Evolutionary conservation across 2,797 vertebrate genomes (phyloP).

Genomic region (Zenarchopterus dispar): DNA sequence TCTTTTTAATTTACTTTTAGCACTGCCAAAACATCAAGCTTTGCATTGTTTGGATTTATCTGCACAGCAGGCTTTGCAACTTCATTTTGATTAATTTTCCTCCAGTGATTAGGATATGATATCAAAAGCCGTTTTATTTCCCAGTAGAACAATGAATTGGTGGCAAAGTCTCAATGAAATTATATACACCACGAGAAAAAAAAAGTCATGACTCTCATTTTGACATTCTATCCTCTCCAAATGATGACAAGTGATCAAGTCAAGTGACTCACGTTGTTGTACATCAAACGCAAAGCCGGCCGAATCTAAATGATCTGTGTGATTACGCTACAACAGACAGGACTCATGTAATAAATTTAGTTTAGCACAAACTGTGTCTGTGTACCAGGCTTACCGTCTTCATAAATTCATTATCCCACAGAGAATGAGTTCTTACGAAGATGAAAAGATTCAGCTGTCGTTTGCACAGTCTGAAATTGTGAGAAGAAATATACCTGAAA

Average conservation of each 20-base stretch:
- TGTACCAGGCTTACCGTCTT: conserved; percentile 4
- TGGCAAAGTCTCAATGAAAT: conserved; percentile 54
- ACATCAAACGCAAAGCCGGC: conserved; percentile 14
- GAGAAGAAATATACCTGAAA: conserved; percentile 13
- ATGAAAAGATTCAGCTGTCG: conserved; percentile 6
- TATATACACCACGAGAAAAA: conserved; percentile 25
- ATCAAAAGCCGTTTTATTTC: conserved; percentile 68
- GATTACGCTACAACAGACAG: conserved; percentile 1
- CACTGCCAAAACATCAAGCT: not conserved
- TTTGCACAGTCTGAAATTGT: conserved; percentile 3
- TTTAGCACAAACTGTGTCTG: conserved; percentile 4
- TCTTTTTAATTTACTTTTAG: conserved; percentile 20
- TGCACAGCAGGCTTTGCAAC: conserved; percentile 47
- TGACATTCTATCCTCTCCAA: conserved; percentile 47
- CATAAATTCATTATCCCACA: conserved; percentile 9
- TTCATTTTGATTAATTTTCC: conserved; percentile 60
- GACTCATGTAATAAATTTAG: not conserved
- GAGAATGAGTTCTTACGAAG: not conserved
- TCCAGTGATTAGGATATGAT: conserved; percentile 64
- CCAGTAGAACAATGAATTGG: conserved; percentile 52
- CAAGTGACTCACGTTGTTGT: conserved; percentile 10
- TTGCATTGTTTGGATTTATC: conserved; percentile 34
- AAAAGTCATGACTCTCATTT: conserved; percentile 28
- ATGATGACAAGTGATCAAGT: conserved; percentile 10
- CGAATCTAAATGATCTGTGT: conserved; percentile 1